Base-by-base conservation (phyloP, 2,888 invertebrate genomes). In the Reticulitermes lucifugus region DNA sequence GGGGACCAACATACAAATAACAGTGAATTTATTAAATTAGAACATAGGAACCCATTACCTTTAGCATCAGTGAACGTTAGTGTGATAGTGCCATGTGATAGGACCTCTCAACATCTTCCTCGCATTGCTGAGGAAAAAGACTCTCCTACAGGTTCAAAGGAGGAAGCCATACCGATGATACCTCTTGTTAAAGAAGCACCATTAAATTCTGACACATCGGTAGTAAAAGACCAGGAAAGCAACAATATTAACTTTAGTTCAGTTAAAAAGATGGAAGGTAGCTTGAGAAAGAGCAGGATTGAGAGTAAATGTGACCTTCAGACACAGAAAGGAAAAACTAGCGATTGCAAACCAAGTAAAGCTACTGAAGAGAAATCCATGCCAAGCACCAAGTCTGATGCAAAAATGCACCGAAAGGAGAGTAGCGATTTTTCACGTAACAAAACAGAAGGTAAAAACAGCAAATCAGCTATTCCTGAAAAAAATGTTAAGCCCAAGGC, bases 91-190 rank as follows among this genome's bases (percentile, higher is more conserved):
- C 70, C 92, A 25, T 92, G 92, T 83, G 93, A 93, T 59, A 79
- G 87, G 79, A 85, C 83, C 70, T 86, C 87, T 6, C 87, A 87
- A 89, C 92, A 95, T 84, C 91, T 97, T 89, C 97, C 97, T 0
- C 91, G 97, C 87, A 97, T 97, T 86, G 97, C 97, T 0, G 97
- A 97, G 91, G 97, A 97, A 90, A 97, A 96, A 89, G 96, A 96
- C 90, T 96, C 95, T 29, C 96, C 96, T 0, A 95, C 96, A 0
- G 95, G 95, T 85, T 90, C 89, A 9, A 90, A 90, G 73, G 88
- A 89, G 41, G 91, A 91, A 18, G 89, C 85, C 12, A 81, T 55
- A 22, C 35, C 46, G 6, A 46, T 46, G 46, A 46, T 12, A 9
- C 46, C 77, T 60, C 79, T 59, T 21, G 25, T 21, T 41, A 60